Evolutionary conservation across 30 jellyfish, hydroid and myxozoan species (phyloP), one percentile per base, ranked within the genome.

Genomic region (Aurelia sp.): DNA sequence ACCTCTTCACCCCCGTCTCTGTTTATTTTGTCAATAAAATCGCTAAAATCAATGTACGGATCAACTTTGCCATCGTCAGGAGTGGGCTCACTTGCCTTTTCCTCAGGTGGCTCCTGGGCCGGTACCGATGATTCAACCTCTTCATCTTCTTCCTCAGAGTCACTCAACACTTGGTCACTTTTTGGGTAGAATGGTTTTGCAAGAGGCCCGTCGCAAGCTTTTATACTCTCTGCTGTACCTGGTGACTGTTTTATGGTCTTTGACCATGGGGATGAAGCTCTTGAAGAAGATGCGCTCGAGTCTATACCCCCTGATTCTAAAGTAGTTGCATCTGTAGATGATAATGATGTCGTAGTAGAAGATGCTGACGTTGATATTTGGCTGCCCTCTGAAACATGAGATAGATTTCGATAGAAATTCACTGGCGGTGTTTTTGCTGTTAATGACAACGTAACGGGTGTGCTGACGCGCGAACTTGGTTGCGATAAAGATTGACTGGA

Each of bases 41-140:
- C 98, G 12, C 94, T 73, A 74, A 96, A 96, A 76, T 87, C 97
- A 10, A 96, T 97, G 76, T 90, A 91, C 21, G 99, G 96, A 40
- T 85, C 92, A 5, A 90, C 86, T 20, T 93, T 90, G 24, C 92
- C 97, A 58, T 91, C 91, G 16, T 67, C 89, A 18, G 89, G 89
- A n/a, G 76, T 38, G 27, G 63, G 35, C 35, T 33, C 64, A 35
- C 17, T 70, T 74, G 47, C 55, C 53, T 21, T 21, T 21, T 74
- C 85, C 24, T 57, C 84, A 44, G 60, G n/a, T 10, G 72, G 73
- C 13, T 53, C 24, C 12, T 64, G 30, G 15, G 18, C 75, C 35
- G 18, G 53, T 20, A 3, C 51, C 18, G 38, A 30, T 10, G 57
- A 44, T 51, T 70, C 80, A 57, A 35, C 74, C 35, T 51, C 85